Percentiles rank a stretch among this genome's conserved stretches.
These are phyloP conservation scores for Trypoxylon attenuatum DNA, from an alignment of 2,888 invertebrate genomes.

Conservation along the genomic window DNA sequence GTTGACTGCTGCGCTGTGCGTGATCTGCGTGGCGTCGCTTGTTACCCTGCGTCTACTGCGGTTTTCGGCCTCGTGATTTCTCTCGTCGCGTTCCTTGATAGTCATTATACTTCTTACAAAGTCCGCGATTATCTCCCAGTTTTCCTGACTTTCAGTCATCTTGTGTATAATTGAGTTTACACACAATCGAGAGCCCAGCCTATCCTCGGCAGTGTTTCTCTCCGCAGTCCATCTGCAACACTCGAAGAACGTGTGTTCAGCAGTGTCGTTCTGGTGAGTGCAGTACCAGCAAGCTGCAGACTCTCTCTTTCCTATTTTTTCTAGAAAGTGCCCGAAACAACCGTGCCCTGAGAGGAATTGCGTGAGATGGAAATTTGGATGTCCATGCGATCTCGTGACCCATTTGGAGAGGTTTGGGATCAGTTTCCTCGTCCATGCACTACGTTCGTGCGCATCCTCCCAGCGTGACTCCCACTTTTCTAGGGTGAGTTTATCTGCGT, in stretches of 20 bases:
- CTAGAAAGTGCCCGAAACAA: too few species aligned
- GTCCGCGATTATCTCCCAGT: neutral
- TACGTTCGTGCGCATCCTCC: too few species aligned
- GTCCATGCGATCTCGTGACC: too few species aligned
- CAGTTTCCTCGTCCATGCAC: too few species aligned
- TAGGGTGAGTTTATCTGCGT: neutral
- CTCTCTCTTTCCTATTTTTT: too few species aligned
- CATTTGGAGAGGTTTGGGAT: too few species aligned
- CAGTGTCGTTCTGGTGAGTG: neutral
- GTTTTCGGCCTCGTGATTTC: neutral
- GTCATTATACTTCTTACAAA: neutral
- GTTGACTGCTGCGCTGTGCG: too few species aligned
- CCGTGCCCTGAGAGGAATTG: too few species aligned
- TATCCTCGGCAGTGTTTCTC: neutral
- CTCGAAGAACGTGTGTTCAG: neutral
- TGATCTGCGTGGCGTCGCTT: too few species aligned
- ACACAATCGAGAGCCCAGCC: neutral
- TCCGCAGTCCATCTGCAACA: neutral
- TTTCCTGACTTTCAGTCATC: neutral
- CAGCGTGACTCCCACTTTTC: neutral
- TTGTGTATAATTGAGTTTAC: neutral
- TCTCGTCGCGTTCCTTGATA: neutral
- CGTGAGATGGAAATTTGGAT: too few species aligned
- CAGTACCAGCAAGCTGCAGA: too few species aligned
- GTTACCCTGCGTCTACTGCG: too few species aligned